Conservation (phyloP, 2,113 vertebrate genomes). For the Mormyrus lacerda region DNA sequence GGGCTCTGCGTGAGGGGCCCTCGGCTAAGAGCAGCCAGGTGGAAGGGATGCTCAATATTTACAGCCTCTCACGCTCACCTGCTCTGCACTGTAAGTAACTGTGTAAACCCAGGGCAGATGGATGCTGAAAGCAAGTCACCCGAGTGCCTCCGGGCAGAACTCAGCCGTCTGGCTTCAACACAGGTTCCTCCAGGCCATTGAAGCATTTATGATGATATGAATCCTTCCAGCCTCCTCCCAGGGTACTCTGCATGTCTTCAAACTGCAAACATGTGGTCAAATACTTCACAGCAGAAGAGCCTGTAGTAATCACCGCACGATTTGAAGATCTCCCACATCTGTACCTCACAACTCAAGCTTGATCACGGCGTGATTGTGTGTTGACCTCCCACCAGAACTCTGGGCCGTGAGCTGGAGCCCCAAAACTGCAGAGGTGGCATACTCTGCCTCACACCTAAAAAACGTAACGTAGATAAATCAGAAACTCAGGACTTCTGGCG, state of each 20-base stretch:
- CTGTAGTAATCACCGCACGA: neutral
- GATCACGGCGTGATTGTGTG: neutral
- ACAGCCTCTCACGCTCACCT: neutral
- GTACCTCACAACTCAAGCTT: neutral
- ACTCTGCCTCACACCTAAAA: neutral
- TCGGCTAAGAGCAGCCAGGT: neutral
- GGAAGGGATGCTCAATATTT: neutral
- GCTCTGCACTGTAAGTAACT: neutral
- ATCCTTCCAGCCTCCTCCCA: neutral
- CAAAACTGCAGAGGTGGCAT: neutral
- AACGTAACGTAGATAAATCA: neutral
- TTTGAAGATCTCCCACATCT: neutral
- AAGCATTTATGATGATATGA: neutral
- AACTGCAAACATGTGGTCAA: neutral
- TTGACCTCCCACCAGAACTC: neutral
- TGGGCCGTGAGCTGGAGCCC: neutral
- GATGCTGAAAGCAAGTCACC: neutral
- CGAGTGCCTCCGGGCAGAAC: neutral
- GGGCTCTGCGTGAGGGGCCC: constrained; percentile 9
- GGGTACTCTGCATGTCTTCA: neutral
- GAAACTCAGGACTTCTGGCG: neutral
- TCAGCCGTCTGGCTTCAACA: neutral
- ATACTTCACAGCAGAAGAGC: neutral
- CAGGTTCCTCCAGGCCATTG: neutral
- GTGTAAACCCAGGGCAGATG: neutral